A percentile compares a stretch with the other conserved stretches of the same genome.
Evolutionary conservation across 2,888 invertebrate species (phyloP).

Genomic region (Latrodectus elegans): DNA sequence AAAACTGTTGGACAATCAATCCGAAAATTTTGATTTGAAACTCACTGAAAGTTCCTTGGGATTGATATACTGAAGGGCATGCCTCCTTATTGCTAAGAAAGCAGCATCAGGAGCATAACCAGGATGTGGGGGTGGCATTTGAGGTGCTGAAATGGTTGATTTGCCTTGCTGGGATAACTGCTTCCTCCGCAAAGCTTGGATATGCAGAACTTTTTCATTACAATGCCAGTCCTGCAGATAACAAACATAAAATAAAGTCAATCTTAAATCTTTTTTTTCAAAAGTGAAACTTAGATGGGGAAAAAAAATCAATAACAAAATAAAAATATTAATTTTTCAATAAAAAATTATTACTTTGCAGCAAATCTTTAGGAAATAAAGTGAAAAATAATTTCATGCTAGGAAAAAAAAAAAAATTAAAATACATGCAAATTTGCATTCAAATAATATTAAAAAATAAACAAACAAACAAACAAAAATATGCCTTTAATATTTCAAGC

Average conservation of each 20-base stretch:
- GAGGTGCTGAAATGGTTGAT: slow-evolving; percentile 79
- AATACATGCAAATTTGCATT: background rate
- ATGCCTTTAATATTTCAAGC: background rate
- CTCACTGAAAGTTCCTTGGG: slow-evolving; percentile 90
- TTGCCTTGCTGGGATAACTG: slow-evolving; percentile 78
- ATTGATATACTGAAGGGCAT: slow-evolving; percentile 91
- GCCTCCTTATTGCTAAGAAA: slow-evolving; percentile 95
- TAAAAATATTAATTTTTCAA: background rate
- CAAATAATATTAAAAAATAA: too few relatives aligned
- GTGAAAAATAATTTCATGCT: background rate
- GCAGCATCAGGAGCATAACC: slow-evolving; percentile 97
- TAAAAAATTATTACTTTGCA: too few relatives aligned
- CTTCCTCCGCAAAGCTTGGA: slow-evolving; percentile 82
- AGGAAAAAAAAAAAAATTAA: background rate
- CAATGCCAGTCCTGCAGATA: slow-evolving; percentile 89
- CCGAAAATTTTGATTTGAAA: background rate
- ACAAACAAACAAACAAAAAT: background rate
- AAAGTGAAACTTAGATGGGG: background rate
- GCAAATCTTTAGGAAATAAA: background rate
- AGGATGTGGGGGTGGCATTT: slow-evolving; percentile 81
- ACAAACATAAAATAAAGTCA: slow-evolving; percentile 50
- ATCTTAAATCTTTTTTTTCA: background rate
- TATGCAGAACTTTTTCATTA: slow-evolving; percentile 82
- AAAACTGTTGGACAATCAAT: too few relatives aligned
- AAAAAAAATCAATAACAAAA: background rate